Evolutionary conservation across 2,113 vertebrate genomes (phyloP), one percentile per base, ranked within the genome.

Genomic region (Petaurus breviceps): DNA sequence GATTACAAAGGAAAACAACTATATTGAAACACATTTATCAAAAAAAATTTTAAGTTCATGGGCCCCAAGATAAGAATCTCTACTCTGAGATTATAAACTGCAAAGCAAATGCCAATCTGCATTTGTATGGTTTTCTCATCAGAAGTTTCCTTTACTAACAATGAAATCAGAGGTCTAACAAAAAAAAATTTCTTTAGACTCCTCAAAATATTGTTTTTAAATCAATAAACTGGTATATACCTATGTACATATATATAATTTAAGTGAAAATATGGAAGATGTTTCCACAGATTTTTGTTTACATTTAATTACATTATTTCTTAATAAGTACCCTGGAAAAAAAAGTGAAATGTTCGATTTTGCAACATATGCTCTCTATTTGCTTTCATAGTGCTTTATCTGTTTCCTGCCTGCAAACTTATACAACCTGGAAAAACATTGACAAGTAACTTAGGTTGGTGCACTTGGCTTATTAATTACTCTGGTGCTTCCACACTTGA

Each of bases 281-380:
- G 23, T 95, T 92, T 93, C 53, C 57, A 50, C 24, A 54, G 92
- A n/a, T 91, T 90, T 94, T 12, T 11, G 53, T 26, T 84, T 95
- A 23, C 91, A 93, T 84, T 26, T 92, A 10, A 25, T 95, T 90
- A 8, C 23, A n/a, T 90, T 90, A 51, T 91, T 92, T 37, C 43
- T 49, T 49, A 49, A 49, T 49, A 49, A 49, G 47, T 49, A 51
- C 6, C 92, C 46, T 95, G 22, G 19, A 28, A 26, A 92, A 28
- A 25, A 92, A 94, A 89, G 31, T 94, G 55, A 95, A 26, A 90
- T 53, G 46, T n/a, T 89, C 28, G 28, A 55, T 95, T 61, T 95
- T 43, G n/a, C 12, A 51, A 6, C 10, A 14, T 49, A 49, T 49
- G 12, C 77, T 43, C n/a, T 47, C 77, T 93, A 12, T 28, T 93